Percentiles rank a stretch among this genome's conserved stretches.
Conservation (phyloP, 2,888 invertebrate species). For the Tipula unca region DNA sequence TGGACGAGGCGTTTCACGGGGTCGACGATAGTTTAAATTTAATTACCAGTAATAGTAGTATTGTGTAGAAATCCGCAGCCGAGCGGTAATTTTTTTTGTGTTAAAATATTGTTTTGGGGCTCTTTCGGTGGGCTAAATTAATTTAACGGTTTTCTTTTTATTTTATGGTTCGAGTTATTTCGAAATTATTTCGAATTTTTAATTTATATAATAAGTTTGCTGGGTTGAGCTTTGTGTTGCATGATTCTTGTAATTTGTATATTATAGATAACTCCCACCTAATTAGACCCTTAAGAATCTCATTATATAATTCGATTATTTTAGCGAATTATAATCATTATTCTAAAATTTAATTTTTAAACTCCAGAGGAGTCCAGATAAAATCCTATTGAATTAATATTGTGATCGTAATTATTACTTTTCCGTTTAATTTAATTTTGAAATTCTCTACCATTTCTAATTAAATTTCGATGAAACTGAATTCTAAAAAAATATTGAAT, state of each 20-base stretch:
- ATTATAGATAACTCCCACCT: neutral
- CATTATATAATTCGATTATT: neutral
- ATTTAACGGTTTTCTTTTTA: neutral
- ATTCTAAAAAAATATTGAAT: too few species aligned
- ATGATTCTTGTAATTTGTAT: neutral
- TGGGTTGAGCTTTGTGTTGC: neutral
- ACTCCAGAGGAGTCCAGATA: too few species aligned
- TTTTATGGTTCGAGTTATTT: neutral
- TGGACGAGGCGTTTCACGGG: neutral
- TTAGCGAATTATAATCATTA: too few species aligned
- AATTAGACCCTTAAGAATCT: neutral
- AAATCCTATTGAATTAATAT: too few species aligned
- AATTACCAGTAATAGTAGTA: neutral
- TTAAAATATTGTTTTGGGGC: neutral
- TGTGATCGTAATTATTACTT: too few species aligned
- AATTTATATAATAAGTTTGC: neutral
- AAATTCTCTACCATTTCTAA: too few species aligned
- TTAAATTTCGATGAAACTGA: too few species aligned
- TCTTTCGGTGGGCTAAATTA: neutral
- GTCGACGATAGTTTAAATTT: neutral
- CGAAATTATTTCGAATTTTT: neutral
- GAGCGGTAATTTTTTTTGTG: neutral
- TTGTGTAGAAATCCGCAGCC: neutral
- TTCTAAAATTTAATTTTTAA: too few species aligned
- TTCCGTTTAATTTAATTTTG: too few species aligned